Evolutionary conservation across 2,888 invertebrate genomes (phyloP).

Genomic region (Agrilus biguttatus): DNA sequence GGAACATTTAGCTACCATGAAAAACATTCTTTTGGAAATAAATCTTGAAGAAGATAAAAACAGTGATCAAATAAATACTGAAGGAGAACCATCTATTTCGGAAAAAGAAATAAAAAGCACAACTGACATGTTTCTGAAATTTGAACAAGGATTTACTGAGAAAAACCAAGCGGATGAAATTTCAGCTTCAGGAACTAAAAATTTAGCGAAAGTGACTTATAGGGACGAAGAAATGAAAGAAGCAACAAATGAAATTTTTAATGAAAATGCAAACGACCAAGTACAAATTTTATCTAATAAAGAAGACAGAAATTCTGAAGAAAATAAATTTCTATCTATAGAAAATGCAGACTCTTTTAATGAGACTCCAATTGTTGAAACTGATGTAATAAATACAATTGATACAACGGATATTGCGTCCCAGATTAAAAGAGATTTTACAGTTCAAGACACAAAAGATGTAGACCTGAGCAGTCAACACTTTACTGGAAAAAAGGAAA

Average conservation of each 20-base stretch:
- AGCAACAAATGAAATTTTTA: constrained; percentile 13
- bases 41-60: neutral
- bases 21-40: neutral
- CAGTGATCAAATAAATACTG: neutral
- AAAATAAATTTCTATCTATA: neutral
- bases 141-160: neutral
- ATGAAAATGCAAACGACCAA: constrained; percentile 6
- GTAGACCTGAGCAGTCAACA: neutral
- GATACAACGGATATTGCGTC: too few relatives aligned
- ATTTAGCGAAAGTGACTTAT: neutral
- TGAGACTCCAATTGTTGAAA: too few relatives aligned
- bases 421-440: neutral
- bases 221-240: constrained; percentile 8
- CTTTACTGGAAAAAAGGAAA: neutral
- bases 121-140: constrained; percentile 1
- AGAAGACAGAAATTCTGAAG: neutral
- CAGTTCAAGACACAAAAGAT: too few relatives aligned
- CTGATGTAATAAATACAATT: too few relatives aligned
- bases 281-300: neutral
- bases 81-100: neutral
- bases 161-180: neutral
- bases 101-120: neutral
- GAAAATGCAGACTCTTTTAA: too few relatives aligned
- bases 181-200: neutral
- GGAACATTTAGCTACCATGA: neutral